phyloP scores from a whole-genome alignment of 2,113 vertebrate genomes.

The Addax nasomaculatus region DNA sequence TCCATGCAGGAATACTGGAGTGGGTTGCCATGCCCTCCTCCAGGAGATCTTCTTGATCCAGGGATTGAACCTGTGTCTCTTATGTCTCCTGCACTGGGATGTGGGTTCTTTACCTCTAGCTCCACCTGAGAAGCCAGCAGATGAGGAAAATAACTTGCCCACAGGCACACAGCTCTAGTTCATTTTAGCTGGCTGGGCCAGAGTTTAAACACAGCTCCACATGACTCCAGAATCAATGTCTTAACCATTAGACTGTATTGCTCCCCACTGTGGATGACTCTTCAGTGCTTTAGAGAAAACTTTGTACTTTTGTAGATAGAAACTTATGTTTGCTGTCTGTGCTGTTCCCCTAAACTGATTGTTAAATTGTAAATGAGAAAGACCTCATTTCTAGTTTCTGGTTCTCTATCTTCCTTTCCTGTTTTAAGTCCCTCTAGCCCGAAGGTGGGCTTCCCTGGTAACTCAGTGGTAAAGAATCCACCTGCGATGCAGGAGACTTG shows the following conservation, averaged over 20 bases:
- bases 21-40: not conserved
- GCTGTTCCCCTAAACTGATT: not conserved
- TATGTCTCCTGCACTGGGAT: not conserved
- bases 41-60: not conserved
- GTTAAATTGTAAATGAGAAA: not conserved
- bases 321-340: not conserved
- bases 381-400: not conserved
- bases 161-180: not conserved
- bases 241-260: not conserved
- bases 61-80: not conserved
- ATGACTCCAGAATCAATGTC: not conserved
- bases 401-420: not conserved
- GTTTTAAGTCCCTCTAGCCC: not conserved
- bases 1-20: not conserved
- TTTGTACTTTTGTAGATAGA: not conserved
- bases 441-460: not conserved
- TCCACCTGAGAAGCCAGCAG: not conserved
- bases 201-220: not conserved
- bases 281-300: not conserved
- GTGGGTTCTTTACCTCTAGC: not conserved
- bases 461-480: not conserved
- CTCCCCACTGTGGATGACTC: not conserved
- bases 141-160: not conserved
- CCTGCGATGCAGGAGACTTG: not conserved
- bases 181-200: not conserved